Conservation (phyloP, 2,888 invertebrate species). For the Leptura quadrifasciata region DNA sequence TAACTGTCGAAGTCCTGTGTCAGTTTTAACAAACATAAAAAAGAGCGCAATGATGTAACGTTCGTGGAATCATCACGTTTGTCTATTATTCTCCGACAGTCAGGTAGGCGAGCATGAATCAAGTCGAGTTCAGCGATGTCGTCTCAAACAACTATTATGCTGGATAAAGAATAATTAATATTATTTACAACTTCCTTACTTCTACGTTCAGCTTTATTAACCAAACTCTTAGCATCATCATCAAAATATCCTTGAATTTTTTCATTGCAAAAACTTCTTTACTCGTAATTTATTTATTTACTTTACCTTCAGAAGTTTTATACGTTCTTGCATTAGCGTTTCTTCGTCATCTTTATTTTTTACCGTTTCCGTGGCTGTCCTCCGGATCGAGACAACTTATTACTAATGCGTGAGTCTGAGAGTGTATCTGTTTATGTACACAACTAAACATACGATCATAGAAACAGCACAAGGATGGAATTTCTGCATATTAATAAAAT, state of each 20-base stretch:
- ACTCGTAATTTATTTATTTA: slow-evolving; percentile 18
- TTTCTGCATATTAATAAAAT: background rate
- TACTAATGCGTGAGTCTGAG: background rate
- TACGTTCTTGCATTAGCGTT: slow-evolving; percentile 23
- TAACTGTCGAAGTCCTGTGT: background rate
- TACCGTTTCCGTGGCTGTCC: background rate
- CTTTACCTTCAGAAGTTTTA: slow-evolving; percentile 22
- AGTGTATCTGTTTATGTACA: slow-evolving; percentile 19
- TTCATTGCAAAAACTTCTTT: slow-evolving; percentile 22
- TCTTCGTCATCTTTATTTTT: slow-evolving; percentile 24
- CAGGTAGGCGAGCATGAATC: background rate
- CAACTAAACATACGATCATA: background rate
- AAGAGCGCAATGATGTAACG: background rate
- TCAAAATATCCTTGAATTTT: slow-evolving; percentile 22
- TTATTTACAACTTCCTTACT: background rate
- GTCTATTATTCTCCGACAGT: background rate
- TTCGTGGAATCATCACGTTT: background rate
- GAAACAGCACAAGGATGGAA: background rate
- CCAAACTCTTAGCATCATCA: slow-evolving; percentile 6
- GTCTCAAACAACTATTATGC: background rate
- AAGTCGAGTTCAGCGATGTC: background rate
- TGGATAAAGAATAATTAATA: background rate
- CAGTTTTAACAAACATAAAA: background rate
- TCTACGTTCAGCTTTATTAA: background rate
- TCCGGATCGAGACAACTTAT: background rate